A percentile compares a stretch with the other conserved stretches of the same genome.
Conservation (phyloP, 2,113 vertebrate genomes). For the Euleptes europaea region DNA sequence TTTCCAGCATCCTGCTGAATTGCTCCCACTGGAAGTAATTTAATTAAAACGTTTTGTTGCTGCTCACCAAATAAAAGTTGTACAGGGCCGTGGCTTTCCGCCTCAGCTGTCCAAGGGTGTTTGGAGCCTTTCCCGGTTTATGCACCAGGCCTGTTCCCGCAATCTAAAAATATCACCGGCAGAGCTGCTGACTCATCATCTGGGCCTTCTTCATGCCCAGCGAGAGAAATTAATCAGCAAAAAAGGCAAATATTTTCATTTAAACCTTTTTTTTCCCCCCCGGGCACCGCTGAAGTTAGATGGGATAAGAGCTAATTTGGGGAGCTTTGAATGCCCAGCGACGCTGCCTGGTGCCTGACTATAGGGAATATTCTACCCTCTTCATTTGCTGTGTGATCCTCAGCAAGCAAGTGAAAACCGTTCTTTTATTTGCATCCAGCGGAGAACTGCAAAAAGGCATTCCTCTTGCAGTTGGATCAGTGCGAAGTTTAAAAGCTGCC, state of each 20-base stretch:
- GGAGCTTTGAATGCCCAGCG: not conserved
- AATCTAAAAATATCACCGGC: not conserved
- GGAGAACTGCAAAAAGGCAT: no score
- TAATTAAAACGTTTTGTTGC: not conserved
- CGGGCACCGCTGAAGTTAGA: not conserved
- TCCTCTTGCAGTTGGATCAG: no score
- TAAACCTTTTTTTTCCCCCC: not conserved
- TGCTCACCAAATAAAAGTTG: constrained; percentile 5
- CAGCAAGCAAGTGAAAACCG: no score
- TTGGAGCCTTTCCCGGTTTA: constrained; percentile 2
- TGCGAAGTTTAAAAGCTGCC: no score
- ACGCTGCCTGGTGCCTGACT: not conserved
- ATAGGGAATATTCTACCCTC: no score
- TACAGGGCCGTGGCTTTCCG: not conserved
- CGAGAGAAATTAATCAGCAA: not conserved
- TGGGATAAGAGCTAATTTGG: not conserved
- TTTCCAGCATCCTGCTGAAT: not conserved
- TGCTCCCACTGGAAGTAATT: not conserved
- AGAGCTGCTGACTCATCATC: not conserved
- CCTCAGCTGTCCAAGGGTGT: not conserved
- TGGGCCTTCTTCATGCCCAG: not conserved
- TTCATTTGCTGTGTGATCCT: no score
- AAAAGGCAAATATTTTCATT: not conserved
- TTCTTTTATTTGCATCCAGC: no score
- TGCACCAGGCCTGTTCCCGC: not conserved